These are phyloP conservation scores for Brachylomia viminalis DNA, from an alignment of 2,888 invertebrate species.

Conservation along the genomic window DNA sequence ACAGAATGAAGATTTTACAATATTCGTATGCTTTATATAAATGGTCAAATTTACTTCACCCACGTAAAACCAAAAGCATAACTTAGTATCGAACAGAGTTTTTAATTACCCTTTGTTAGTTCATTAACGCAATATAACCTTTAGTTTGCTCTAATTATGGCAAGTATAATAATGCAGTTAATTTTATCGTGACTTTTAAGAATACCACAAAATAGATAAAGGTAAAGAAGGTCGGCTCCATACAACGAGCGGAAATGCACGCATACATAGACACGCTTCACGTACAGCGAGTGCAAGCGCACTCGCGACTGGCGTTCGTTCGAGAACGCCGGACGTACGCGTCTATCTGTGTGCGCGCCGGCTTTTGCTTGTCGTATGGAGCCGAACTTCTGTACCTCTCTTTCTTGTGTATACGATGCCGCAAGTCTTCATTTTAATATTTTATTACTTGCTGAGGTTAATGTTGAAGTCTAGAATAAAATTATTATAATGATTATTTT, in stretches of 20 bases:
- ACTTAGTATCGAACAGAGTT: not conserved
- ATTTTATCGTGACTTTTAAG: slow-evolving; percentile 4
- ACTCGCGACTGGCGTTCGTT: not conserved
- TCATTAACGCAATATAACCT: slow-evolving; percentile 3
- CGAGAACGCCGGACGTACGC: not conserved
- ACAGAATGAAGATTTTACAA: too few relatives aligned
- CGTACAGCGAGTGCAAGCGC: too few relatives aligned
- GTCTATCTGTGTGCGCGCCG: not conserved
- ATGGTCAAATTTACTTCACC: too few relatives aligned
- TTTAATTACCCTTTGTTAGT: slow-evolving; percentile 15
- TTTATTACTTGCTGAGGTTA: not conserved
- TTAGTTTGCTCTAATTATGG: slow-evolving; percentile 2
- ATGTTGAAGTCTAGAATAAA: not conserved
- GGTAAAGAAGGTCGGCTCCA: not conserved
- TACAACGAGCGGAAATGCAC: not conserved
- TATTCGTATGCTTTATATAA: not conserved
- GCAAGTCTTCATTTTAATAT: not conserved
- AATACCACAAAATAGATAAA: not conserved
- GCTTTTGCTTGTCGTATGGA: not conserved
- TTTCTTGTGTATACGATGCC: not conserved
- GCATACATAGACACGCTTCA: not conserved
- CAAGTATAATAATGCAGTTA: slow-evolving; percentile 3
- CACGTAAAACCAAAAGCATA: not conserved
- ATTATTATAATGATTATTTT: not conserved
- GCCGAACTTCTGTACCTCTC: not conserved